Conservation (phyloP, 1,140 invertebrate genomes). For the Drosophila repletoides region DNA sequence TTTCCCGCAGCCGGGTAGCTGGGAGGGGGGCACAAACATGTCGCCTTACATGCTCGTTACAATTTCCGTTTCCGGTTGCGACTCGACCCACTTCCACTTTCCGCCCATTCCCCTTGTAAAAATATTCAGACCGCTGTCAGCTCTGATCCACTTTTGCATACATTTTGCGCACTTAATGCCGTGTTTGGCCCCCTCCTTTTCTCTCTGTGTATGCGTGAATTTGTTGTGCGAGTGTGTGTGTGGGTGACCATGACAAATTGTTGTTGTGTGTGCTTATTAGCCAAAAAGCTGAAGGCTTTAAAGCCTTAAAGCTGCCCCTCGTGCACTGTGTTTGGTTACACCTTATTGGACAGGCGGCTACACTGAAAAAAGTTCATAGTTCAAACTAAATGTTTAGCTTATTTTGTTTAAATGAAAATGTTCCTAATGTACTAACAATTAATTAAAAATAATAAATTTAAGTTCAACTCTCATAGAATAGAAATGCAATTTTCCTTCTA, state of each 20-base stretch:
- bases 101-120: neutral
- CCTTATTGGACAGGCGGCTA: constrained; percentile 27
- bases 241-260: constrained; percentile 60
- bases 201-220: neutral
- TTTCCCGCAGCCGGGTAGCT: neutral
- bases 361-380: too few relatives aligned
- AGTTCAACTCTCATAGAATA: too few relatives aligned
- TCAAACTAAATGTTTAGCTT: too few relatives aligned
- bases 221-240: constrained; percentile 13
- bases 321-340: constrained; percentile 22
- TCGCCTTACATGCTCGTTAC: constrained; percentile 50
- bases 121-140: constrained; percentile 32
- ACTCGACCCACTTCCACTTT: neutral
- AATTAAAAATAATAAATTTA: too few relatives aligned
- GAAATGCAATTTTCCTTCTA: too few relatives aligned
- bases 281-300: constrained; percentile 56
- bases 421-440: too few relatives aligned
- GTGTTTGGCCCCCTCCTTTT: neutral
- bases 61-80: constrained; percentile 57
- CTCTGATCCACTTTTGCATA: constrained; percentile 50
- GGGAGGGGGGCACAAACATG: neutral
- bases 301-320: constrained; percentile 26
- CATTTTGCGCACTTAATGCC: constrained; percentile 47
- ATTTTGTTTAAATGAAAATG: too few relatives aligned
- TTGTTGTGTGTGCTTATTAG: constrained; percentile 57